Base-by-base conservation (phyloP, 23 tunicate species). In the Botrylloides violaceus region DNA sequence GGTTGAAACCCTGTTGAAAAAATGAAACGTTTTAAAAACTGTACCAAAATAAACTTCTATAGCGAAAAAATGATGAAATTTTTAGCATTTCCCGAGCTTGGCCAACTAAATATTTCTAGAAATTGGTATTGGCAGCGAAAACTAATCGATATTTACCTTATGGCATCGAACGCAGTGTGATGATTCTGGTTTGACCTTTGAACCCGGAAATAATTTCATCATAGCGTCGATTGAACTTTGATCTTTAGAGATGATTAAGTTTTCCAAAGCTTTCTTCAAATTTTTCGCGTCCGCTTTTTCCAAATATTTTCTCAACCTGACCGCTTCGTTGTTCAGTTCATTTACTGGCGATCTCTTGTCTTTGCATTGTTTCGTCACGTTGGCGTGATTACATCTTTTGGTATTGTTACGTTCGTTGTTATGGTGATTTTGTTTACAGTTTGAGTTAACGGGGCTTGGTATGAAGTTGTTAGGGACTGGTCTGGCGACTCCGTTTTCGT, bases 111-210 rank as follows among this genome's bases (percentile, higher is more conserved):
- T n/a, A n/a, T n/a, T n/a, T n/a, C n/a, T n/a, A n/a, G n/a, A n/a
- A n/a, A n/a, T n/a, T 43, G 12, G 53, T 7, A 43, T 43, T 43
- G 9, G 15, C 53, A 43, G 53, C 53, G 15, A 59, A 22, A 59
- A 48, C 55, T 59, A 20, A 59, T 59, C 27, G 64, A 23, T 59
- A 25, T 79, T 57, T 38, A 88, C 96, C 79, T 88, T 88, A 66
- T 88, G 96, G 57, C 96, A 88, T 36, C 96, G 53, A 34, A 77
- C 83, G 58, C 96, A 88, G 80, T 88, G 96, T 9, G 84, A 59
- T 61, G 70, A 71, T 3, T 58, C 78, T 22, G 79, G 76, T 43
- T 65, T 73, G 6, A 82, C 71, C 9, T 60, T 74, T 5, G 80
- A 43, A 1, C 32, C 72, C 3, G 87, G 87, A 57, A 88, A 65